Evolutionary conservation across 2,113 vertebrate species (phyloP), one percentile per base, ranked within the genome.

Genomic region (Suricata suricatta): DNA sequence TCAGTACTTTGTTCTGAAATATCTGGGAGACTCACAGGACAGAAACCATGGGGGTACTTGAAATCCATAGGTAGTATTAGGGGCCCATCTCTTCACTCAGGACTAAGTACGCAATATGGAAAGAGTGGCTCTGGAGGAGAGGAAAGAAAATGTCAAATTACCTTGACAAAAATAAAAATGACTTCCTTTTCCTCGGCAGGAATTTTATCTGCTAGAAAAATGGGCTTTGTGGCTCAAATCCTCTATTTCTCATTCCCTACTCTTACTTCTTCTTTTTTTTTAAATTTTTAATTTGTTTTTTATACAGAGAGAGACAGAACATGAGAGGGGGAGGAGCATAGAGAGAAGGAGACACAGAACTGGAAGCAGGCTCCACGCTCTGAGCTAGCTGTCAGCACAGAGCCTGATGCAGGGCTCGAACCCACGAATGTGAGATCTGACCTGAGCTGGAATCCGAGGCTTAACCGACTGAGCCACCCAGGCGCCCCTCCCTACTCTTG

Each of bases 1-100:
- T 99, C 76, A 98, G 99, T 97, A 96, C 41, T 33, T 82, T 41
- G 29, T n/a, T 72, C 23, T 81, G 25, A 21, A 50, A 54, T 44
- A 60, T 66, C 27, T 82, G 35, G 72, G 52, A 76, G 6, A 71
- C n/a, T 60, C 66, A 69, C 23, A 60, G 68, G 38, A 35, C 21
- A 66, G 9, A 25, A n/a, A 29, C 33, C 68, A 60, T 38, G 76
- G 23, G 50, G 44, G 52, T 23, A 44, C 57, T 41, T 82, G 57
- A 83, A 33, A 64, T 12, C 38, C 41, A 76, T 44, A 84, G n/a
- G 77, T 89, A 83, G 66, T 25, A 8, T 35, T 29, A 47, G 50
- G 92, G 64, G 33, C 3, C 27, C 52, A 64, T 63, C 38, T 71
- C 31, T 25, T 33, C 10, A 21, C 31, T 60, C 38, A 71, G 38